These are phyloP conservation scores for Aleiodes sp. DNA, from an alignment of 1,140 invertebrate genomes.

Conservation along the genomic window DNA sequence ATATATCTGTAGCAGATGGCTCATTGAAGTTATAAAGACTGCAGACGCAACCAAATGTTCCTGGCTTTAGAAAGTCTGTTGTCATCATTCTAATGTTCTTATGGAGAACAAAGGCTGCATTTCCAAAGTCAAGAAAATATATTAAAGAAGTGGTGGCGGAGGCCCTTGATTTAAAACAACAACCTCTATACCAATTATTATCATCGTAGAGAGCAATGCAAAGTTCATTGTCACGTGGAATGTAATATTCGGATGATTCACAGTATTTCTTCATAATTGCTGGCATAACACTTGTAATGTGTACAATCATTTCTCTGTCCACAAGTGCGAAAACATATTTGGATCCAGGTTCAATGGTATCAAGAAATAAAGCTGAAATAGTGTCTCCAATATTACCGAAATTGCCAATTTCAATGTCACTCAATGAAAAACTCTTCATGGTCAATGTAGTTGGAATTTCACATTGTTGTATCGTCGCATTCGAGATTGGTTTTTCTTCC, in stretches of 20 bases:
- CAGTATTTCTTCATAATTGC: constrained; percentile 47
- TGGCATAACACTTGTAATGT: constrained; percentile 45
- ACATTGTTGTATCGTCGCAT: not conserved
- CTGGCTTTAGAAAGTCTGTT: constrained; percentile 48
- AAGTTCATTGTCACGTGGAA: constrained; percentile 54
- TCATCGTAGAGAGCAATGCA: constrained; percentile 51
- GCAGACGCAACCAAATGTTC: constrained; percentile 45
- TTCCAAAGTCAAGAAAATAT: constrained; percentile 57
- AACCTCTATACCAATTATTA: constrained; percentile 49
- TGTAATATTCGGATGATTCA: constrained; percentile 45
- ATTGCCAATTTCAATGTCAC: constrained; percentile 36
- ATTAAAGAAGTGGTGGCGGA: constrained; percentile 31
- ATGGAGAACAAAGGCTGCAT: constrained; percentile 45
- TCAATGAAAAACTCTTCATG: constrained; percentile 32
- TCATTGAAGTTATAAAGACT: too few relatives aligned
- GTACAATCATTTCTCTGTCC: constrained; percentile 43
- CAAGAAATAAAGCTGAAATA: constrained; percentile 35
- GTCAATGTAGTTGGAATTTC: not conserved
- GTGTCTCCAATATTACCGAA: constrained; percentile 52
- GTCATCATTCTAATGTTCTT: constrained; percentile 52
- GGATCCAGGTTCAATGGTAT: constrained; percentile 23
- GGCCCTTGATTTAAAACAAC: constrained; percentile 39
- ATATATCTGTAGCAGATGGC: too few relatives aligned
- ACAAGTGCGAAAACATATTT: constrained; percentile 38
- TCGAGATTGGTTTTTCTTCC: not conserved